Evolutionary conservation across 2,888 invertebrate genomes (phyloP), one percentile per base, ranked within the genome.

Genomic region (Pemphredon lugubris): DNA sequence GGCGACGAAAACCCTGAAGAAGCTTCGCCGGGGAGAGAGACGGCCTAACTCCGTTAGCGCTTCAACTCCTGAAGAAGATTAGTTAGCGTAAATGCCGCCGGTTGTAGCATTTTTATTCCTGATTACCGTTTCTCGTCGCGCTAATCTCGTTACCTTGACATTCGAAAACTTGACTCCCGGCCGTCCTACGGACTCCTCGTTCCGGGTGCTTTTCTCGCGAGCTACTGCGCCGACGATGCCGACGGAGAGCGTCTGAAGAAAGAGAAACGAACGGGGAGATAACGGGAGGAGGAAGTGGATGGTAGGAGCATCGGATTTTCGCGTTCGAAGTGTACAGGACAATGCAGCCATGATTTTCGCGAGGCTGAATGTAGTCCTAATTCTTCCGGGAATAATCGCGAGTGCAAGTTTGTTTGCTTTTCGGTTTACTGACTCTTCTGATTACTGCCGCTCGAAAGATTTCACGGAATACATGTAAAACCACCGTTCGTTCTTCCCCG

Each of bases 11-110:
- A 73, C 60, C 60, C 70, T 16, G n/a, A 23, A 2, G 14, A 23
- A 21, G 23, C 14, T 26, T 9, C 21, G 42, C 3, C 40, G 13
- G 40, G 23, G 14, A 64, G 40, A 32, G 37, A 26, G 63, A 59
- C 67, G 34, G 42, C 40, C 77, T 85, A 85, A 86, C 85, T 83
- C 78, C 77, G 82, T 87, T 85, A 83, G 66, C 77, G 73, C 70
- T 75, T 72, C 66, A 65, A 63, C 77, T 64, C 70, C 74, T 87
- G 87, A 88, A 88, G 87, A 77, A 86, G 85, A 88, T 88, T 88
- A 87, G 86, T 88, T 87, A 86, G 86, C 84, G 84, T 83, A 87
- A 88, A 88, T 87, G 82, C 84, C 84, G 79, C 78, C 81, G 82
- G 81, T 87, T 83, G 84, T 84, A 84, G 84, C 84, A 86, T 85